phyloP scores from a whole-genome alignment of 2,797 vertebrate genomes.

The Iguana delicatissima region DNA sequence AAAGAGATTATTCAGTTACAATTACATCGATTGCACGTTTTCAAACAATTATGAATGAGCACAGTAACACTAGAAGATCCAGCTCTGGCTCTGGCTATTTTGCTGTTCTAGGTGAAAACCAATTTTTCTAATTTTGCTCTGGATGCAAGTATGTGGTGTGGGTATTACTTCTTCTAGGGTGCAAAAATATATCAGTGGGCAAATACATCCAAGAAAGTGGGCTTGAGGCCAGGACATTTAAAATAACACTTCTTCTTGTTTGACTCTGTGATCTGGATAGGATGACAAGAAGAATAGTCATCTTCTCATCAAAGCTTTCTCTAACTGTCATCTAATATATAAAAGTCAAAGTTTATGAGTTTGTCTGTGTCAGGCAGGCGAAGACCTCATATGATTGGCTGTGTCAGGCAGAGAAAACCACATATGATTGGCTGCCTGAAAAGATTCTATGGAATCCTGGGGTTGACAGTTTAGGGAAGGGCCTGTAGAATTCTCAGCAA shows the following conservation, averaged over 20 bases:
- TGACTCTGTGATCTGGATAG: background rate
- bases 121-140: background rate
- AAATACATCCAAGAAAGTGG: background rate
- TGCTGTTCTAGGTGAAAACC: background rate
- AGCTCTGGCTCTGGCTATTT: background rate
- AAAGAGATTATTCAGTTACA: background rate
- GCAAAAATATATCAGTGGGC: background rate
- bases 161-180: background rate
- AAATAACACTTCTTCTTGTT: too few relatives aligned
- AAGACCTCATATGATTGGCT: too few relatives aligned
- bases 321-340: background rate
- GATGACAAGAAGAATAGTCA: too few relatives aligned
- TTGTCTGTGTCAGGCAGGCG: too few relatives aligned
- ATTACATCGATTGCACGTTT: background rate
- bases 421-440: too few relatives aligned
- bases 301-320: too few relatives aligned
- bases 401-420: too few relatives aligned
- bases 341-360: too few relatives aligned
- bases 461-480: too few relatives aligned
- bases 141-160: background rate
- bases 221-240: too few relatives aligned
- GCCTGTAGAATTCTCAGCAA: too few relatives aligned
- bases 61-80: background rate
- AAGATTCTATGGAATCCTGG: too few relatives aligned
- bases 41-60: conserved; percentile 4